Evolutionary conservation across 2,888 invertebrate species (phyloP).

Genomic region (Ochlodes sylvanus): DNA sequence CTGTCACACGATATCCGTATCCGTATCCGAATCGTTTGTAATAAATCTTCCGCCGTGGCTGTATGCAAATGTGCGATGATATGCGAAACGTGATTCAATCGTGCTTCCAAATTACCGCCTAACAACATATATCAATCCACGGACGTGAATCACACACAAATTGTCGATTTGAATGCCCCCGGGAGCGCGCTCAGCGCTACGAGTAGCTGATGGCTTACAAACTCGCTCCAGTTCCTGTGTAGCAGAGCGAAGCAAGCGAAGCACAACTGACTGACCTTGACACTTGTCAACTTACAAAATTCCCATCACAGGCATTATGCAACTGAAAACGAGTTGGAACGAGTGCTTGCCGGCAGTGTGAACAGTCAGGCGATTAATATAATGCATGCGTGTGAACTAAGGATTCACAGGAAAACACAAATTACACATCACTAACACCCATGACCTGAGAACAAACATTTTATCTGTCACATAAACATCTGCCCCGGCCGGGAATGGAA

Average conservation of each 20-base stretch:
- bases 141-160: slow-evolving; percentile 14
- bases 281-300: too few species aligned
- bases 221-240: not conserved
- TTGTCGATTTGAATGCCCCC: slow-evolving; percentile 11
- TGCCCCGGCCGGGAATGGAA: too few species aligned
- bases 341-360: too few species aligned
- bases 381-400: too few species aligned
- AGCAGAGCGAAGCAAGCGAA: not conserved
- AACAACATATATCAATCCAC: slow-evolving; percentile 11
- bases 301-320: too few species aligned
- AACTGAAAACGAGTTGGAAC: too few species aligned
- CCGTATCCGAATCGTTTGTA: not conserved
- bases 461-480: too few species aligned
- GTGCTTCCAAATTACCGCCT: slow-evolving; percentile 12
- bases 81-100: slow-evolving; percentile 32
- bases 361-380: too few species aligned
- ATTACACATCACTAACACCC: too few species aligned
- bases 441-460: too few species aligned
- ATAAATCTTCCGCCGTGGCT: not conserved
- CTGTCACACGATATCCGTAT: not conserved
- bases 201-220: not conserved
- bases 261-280: not conserved
- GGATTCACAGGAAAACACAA: too few species aligned
- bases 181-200: not conserved
- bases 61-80: slow-evolving; percentile 21